A percentile compares a stretch with the other conserved stretches of the same genome.
phyloP scores from a whole-genome alignment of 2,113 vertebrate species.

The Oceanodroma tethys region DNA sequence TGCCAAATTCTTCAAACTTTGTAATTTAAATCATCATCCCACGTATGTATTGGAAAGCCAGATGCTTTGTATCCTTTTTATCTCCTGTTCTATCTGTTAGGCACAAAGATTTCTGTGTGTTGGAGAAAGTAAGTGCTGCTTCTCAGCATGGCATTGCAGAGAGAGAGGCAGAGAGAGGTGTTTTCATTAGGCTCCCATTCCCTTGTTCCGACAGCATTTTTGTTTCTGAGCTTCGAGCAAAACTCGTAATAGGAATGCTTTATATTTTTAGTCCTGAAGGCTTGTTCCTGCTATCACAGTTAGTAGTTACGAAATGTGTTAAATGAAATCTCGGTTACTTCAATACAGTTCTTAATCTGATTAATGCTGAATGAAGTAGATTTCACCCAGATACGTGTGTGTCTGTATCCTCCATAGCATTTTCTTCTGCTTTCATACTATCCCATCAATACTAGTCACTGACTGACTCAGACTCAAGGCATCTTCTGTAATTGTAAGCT shows the following conservation, averaged over 20 bases:
- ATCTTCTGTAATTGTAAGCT: background rate
- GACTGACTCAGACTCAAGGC: background rate
- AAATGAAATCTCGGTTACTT: background rate
- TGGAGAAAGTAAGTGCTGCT: background rate
- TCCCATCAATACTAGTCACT: background rate
- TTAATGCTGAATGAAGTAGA: slow-evolving; percentile 7
- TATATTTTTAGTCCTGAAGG: background rate
- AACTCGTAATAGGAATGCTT: background rate
- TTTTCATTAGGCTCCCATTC: slow-evolving; percentile 2
- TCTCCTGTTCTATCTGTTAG: slow-evolving; percentile 26
- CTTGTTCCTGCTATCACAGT: background rate
- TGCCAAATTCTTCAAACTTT: background rate
- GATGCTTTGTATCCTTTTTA: slow-evolving; percentile 31
- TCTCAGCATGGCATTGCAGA: slow-evolving; percentile 7
- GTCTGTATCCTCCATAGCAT: background rate
- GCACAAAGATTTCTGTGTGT: slow-evolving; percentile 4
- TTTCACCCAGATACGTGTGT: background rate
- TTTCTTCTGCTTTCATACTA: background rate
- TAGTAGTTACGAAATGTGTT: background rate
- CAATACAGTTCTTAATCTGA: background rate
- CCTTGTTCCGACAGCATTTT: background rate
- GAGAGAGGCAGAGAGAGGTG: background rate
- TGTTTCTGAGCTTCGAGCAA: background rate
- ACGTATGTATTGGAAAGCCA: background rate
- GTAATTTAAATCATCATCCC: slow-evolving; percentile 25